Evolutionary conservation across 2,113 vertebrate species (phyloP), one percentile per base, ranked within the genome.

Genomic region (Pipra filicauda): DNA sequence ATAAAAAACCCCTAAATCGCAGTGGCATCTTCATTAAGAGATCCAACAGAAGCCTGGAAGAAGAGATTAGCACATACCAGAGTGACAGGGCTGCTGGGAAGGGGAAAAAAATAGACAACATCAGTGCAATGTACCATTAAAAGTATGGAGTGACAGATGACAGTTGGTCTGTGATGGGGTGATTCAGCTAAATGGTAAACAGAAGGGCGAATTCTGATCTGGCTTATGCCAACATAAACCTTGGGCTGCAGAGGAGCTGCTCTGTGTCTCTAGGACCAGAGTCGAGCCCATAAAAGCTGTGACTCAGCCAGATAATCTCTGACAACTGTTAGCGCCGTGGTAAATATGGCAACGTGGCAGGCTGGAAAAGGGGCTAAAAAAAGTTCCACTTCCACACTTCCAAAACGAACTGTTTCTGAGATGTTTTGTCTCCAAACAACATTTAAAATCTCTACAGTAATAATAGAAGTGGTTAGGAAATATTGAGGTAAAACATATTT

Each of bases 181-280:
- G 96, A 97, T 97, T 96, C 96, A 97, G 94, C 96, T 97, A 95
- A 97, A 97, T 92, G 93, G 87, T 92, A 95, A 97, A 95, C 96
- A 97, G 96, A 96, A 96, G 95, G 95, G 77, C 61, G 19, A 95
- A 49, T 95, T 95, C 96, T 96, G 95, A 96, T 95, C 95, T 85
- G 26, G 1, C 93, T 91, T 62, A 64, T 97, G 96, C 96, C 96
- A 96, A 95, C 95, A 91, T 55, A 89, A 97, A 97, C 95, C 95
- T 95, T 67, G 89, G 93, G 94, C 93, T 97, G 89, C 91, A 94
- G 76, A 95, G 96, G 95, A 96, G 95, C 94, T 92, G 93, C 96
- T 95, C 91, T 18, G 0, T 48, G 2, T 95, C 94, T 96, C 93
- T 27, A 67, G 94, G 88, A 92, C 89, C 84, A 0, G 84, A 96